A percentile compares a stretch with the other conserved stretches of the same genome.
Evolutionary conservation across 2,113 vertebrate genomes (phyloP).

Genomic region (Takifugu flavidus): DNA sequence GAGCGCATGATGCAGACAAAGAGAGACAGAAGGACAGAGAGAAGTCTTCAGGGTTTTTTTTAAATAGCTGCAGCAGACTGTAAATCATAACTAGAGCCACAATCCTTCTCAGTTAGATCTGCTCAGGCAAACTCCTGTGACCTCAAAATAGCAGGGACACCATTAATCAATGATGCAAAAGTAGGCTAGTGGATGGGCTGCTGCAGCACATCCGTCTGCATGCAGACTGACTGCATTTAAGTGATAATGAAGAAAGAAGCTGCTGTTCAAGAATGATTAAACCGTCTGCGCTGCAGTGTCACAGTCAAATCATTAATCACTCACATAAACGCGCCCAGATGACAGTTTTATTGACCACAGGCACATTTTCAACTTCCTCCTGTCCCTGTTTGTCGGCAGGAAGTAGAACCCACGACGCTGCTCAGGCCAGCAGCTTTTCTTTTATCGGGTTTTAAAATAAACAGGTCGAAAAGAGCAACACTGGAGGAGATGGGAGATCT

Average conservation of each 20-base stretch:
- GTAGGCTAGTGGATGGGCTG: constrained; percentile 33
- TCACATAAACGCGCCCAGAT: constrained; percentile 11
- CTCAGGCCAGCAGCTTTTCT: too few species aligned
- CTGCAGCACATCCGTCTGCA: constrained; percentile 52
- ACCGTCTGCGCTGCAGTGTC: not conserved
- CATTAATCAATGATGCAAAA: constrained; percentile 53
- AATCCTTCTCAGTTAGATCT: too few species aligned
- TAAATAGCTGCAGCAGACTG: too few species aligned
- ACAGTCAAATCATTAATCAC: constrained; percentile 48
- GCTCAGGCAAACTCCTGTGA: constrained; percentile 45
- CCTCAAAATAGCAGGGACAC: constrained; percentile 50
- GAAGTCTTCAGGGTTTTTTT: too few species aligned
- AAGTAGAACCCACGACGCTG: too few species aligned
- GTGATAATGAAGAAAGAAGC: constrained; percentile 49
- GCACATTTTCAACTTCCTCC: constrained; percentile 16
- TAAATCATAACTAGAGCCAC: too few species aligned
- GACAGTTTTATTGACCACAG: constrained; percentile 38
- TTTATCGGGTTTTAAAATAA: too few species aligned
- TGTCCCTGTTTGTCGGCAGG: too few species aligned
- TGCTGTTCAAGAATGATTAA: constrained; percentile 42
- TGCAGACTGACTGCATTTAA: constrained; percentile 50
- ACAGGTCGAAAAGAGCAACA: too few species aligned
- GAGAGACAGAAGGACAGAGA: too few species aligned
- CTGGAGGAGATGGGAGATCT: too few species aligned
- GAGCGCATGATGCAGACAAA: too few species aligned